These are phyloP conservation scores for Erebia aethiops DNA, from an alignment of 2,888 invertebrate species.

Conservation along the genomic window DNA sequence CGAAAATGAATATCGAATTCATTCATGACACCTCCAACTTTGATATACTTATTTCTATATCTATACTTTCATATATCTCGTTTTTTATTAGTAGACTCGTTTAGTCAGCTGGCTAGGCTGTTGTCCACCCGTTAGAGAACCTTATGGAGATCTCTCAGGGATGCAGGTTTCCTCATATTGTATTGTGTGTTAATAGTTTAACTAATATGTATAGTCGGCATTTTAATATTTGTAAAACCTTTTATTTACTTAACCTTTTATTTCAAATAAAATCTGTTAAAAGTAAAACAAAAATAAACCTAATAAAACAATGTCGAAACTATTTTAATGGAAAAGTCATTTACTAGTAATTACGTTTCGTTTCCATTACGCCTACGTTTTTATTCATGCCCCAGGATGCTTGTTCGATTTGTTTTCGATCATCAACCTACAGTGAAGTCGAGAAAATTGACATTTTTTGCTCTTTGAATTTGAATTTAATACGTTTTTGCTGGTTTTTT, in stretches of 20 bases:
- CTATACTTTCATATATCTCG: not conserved
- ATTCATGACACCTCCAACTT: constrained; percentile 21
- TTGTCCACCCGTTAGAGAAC: no score
- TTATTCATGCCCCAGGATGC: constrained; percentile 48
- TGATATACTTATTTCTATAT: not conserved
- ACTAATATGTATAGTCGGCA: no score
- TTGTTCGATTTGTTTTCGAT: constrained; percentile 54
- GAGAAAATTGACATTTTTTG: constrained; percentile 57
- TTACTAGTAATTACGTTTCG: constrained; percentile 47
- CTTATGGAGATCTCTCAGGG: no score
- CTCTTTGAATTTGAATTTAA: not conserved
- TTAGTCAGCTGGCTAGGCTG: no score
- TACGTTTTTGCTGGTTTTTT: not conserved
- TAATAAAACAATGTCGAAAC: constrained; percentile 6
- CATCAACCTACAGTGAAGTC: constrained; percentile 52
- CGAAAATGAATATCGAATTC: constrained; percentile 18
- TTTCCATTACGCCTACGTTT: constrained; percentile 55
- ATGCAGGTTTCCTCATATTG: no score
- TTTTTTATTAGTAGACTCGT: not conserved
- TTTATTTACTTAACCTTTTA: not conserved
- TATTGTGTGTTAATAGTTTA: no score
- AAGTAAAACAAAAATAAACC: not conserved
- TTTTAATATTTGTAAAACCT: not conserved
- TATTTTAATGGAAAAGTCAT: constrained; percentile 30
- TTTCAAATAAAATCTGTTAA: constrained; percentile 1